Evolutionary conservation across 2,113 vertebrate genomes (phyloP).

Genomic region (Chionodraco myersi): DNA sequence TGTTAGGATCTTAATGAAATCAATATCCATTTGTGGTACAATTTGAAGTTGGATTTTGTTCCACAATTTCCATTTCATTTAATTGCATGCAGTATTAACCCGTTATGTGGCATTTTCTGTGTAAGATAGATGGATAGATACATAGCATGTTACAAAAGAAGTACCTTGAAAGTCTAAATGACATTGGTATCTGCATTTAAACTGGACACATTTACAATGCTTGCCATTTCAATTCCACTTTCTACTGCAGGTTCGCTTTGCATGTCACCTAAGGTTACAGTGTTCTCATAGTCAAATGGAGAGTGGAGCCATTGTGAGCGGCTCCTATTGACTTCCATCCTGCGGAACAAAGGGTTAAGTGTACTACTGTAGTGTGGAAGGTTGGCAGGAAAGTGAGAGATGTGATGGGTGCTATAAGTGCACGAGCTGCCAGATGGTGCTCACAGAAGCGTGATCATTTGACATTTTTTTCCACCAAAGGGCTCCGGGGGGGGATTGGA

Average conservation of each 20-base stretch:
- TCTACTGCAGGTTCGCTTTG: neutral
- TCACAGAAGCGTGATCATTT: constrained; percentile 82
- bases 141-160: too few relatives aligned
- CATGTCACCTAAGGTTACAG: neutral
- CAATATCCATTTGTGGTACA: neutral
- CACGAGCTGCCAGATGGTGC: constrained; percentile 83
- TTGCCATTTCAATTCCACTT: neutral
- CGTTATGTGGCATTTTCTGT: neutral
- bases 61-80: neutral
- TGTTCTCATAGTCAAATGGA: neutral
- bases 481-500: constrained; percentile 62
- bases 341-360: constrained; percentile 32
- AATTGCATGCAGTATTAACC: neutral
- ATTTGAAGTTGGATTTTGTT: too few relatives aligned
- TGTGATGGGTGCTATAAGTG: constrained; percentile 75
- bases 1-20: neutral
- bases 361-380: constrained; percentile 28
- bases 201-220: neutral
- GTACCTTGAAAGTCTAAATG: neutral
- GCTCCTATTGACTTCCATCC: constrained; percentile 1
- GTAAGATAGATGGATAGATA: too few relatives aligned
- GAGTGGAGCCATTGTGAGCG: neutral
- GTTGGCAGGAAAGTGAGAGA: constrained; percentile 59
- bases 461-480: constrained; percentile 76
- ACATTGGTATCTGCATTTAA: neutral